Evolutionary conservation across 2,113 vertebrate species (phyloP).

Genomic region (Lepisosteus oculatus): DNA sequence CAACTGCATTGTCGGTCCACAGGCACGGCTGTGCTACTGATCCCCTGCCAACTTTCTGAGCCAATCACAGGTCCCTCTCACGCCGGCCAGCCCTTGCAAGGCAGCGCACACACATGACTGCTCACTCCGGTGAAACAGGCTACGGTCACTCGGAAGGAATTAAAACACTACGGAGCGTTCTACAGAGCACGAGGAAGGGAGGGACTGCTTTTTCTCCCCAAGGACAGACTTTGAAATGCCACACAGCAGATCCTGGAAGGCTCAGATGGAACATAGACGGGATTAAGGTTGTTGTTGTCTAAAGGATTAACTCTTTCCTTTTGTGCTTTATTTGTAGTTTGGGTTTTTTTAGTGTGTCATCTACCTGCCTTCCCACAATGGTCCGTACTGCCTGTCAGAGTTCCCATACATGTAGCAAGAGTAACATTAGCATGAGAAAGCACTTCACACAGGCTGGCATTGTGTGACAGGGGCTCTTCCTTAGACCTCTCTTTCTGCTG

Average conservation of each 20-base stretch:
- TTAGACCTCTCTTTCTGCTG: too few species aligned
- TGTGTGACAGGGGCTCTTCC: too few species aligned
- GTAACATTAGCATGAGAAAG: not conserved
- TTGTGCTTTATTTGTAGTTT: not conserved
- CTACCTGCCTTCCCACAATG: not conserved
- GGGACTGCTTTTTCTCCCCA: not conserved
- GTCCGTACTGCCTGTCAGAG: not conserved
- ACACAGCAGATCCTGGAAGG: too few species aligned
- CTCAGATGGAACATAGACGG: not conserved
- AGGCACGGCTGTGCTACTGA: not conserved
- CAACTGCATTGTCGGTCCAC: not conserved
- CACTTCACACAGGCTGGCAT: not conserved
- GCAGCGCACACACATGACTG: not conserved
- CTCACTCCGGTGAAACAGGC: not conserved
- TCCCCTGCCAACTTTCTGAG: not conserved
- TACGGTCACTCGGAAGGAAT: conserved; percentile 2
- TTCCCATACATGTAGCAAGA: not conserved
- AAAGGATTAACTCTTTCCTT: not conserved
- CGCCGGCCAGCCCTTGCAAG: not conserved
- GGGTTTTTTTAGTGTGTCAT: not conserved
- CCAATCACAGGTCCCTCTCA: not conserved
- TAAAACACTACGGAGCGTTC: not conserved
- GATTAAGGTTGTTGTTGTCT: not conserved
- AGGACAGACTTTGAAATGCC: not conserved
- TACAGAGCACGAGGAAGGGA: not conserved